Evolutionary conservation across 2,113 vertebrate species (phyloP), one percentile per base, ranked within the genome.

Genomic region (Vicugna pacos): DNA sequence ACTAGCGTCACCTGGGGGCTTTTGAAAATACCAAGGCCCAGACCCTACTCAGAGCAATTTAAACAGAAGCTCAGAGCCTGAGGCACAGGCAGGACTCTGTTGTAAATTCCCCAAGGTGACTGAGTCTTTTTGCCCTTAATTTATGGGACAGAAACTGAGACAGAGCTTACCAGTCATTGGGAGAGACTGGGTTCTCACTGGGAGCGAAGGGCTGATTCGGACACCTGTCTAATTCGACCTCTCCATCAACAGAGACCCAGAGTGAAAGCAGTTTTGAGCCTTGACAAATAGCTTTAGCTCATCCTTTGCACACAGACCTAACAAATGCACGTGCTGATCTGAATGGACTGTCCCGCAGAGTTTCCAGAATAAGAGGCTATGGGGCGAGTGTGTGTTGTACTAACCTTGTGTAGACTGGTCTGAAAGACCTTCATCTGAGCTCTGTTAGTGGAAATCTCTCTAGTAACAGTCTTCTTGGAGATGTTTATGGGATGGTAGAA

Each of bases 341-440:
- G 28, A 20, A 3, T 1, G 10, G 38, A 54, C 12, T 30, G 1
- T 22, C 28, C 4, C 19, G 6, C 11, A 8, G 5, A 8, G 1
- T 65, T 69, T 58, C 46, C 77, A 56, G 62, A 64, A 12, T 14
- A 35, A 15, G 80, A 30, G 70, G 24, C 56, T 42, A 0, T 1
- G 7, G 20, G 26, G 1, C 1, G 0, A 60, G n/a, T 10, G 13
- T 70, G 17, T 42, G 38, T 28, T 24, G 0, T 9, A 9, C n/a
- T 19, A 8, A 42, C 72, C 12, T 50, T 12, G 0, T 9, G 7
- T 1, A 42, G 76, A 72, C 15, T 11, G 10, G 46, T 5, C 46
- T 26, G 48, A 19, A 35, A 89, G 26, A 35, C 32, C 22, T 4
- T 52, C 42, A 1, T 32, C 50, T 10, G 4, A 54, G 9, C 17